phyloP scores from a whole-genome alignment of 2,113 vertebrate genomes.

The Tiliqua scincoides region DNA sequence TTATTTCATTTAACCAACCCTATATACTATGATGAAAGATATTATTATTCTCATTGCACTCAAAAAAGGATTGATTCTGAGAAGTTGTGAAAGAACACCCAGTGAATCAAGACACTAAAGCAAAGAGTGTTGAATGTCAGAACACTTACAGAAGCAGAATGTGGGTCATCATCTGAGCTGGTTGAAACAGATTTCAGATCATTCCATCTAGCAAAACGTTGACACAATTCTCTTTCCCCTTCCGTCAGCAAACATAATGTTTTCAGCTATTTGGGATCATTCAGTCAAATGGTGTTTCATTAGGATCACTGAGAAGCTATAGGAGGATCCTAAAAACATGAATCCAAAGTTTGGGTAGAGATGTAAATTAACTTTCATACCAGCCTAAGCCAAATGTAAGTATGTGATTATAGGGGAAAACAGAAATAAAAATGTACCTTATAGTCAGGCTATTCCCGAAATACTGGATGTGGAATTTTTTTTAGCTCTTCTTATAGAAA shows the following conservation, averaged over 20 bases:
- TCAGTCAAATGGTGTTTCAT: not conserved
- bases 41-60: not conserved
- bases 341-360: too few relatives aligned
- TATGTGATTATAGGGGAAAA: too few relatives aligned
- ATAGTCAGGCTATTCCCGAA: too few relatives aligned
- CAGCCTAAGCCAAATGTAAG: too few relatives aligned
- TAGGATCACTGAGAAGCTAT: not conserved
- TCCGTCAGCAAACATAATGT: not conserved
- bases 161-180: not conserved
- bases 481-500: too few relatives aligned
- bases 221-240: not conserved
- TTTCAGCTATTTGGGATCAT: not conserved
- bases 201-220: not conserved
- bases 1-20: not conserved
- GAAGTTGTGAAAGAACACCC: too few relatives aligned
- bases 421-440: too few relatives aligned
- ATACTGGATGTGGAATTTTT: too few relatives aligned
- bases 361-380: too few relatives aligned
- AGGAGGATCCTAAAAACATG: too few relatives aligned
- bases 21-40: not conserved
- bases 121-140: not conserved
- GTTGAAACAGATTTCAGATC: not conserved
- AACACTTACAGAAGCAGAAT: not conserved
- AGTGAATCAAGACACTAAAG: not conserved
- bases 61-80: not conserved